phyloP scores from a whole-genome alignment of 2,797 vertebrate species.

The Gallinago solitaria region DNA sequence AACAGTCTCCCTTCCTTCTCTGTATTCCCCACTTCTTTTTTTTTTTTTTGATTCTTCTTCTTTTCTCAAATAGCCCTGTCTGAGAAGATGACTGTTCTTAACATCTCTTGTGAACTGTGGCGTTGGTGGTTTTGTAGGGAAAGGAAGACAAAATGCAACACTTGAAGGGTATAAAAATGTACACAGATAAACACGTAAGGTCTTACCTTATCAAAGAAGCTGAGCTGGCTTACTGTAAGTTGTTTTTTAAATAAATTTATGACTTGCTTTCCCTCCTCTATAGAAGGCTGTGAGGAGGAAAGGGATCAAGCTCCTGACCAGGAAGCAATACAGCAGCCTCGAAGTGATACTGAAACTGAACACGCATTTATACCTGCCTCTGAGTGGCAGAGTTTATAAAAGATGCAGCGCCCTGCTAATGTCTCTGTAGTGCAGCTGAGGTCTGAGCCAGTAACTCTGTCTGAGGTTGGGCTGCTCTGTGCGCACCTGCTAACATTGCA shows the following conservation, averaged over 20 bases:
- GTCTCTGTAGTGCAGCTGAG: neutral
- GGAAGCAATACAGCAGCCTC: neutral
- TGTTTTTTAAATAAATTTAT: neutral
- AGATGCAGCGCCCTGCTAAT: neutral
- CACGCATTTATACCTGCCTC: neutral
- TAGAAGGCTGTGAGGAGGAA: neutral
- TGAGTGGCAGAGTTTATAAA: neutral
- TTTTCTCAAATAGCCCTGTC: neutral
- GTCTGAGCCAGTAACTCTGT: neutral
- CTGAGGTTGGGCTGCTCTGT: neutral
- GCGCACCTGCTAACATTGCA: neutral
- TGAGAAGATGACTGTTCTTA: neutral
- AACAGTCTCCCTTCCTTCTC: neutral
- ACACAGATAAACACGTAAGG: neutral
- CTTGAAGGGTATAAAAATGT: neutral
- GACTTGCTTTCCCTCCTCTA: accelerated
- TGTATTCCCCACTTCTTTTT: neutral
- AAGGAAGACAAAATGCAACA: neutral
- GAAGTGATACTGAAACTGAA: conserved; percentile 42
- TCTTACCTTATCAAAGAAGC: neutral
- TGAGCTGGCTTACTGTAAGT: neutral
- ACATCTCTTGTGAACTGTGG: neutral
- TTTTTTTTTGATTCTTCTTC: neutral
- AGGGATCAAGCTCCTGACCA: neutral
- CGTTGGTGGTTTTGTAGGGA: neutral